Base-by-base conservation (phyloP, 2,888 invertebrate species). In the Chloroclysta siterata region DNA sequence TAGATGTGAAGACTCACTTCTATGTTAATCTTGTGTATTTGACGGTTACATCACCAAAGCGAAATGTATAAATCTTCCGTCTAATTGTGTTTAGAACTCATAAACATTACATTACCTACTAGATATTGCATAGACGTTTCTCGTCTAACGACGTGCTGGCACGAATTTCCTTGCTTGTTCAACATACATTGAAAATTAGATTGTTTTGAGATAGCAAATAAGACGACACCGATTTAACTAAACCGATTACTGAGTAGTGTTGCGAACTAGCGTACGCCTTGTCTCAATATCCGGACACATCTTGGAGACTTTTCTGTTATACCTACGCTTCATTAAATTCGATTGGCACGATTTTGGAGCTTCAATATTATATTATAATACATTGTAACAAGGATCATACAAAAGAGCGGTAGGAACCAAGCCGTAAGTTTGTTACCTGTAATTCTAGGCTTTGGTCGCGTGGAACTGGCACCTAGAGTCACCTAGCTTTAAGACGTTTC, bases 11-110 rank as follows among this genome's bases (percentile, higher is more conserved):
- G n/a, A 17, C 10, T 17, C 46, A 46, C 17, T 46, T 46, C 46
- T 46, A 46, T 46, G 11, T 10, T 41, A 14, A n/a, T 33, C 8
- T 39, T 41, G 46, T 41, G 7, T 22, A 41, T 52, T 36, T n/a
- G 33, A 22, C 4, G 36, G 50, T 28, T 48, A 60, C 17, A 53
- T 52, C 39, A 55, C 22, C 14, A 33, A 64, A 64, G 54, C 39
- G 41, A 54, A 59, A n/a, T 39, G 11, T 41, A 67, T 71, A 71
- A 71, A 68, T 68, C 60, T 46, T 48, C 46, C 14, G 15, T 57
- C 51, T 62, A 66, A 61, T 63, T 61, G 64, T 64, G 56, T 66
- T 67, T 62, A 59, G 60, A 33, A 50, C 53, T 62, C 63, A 60
- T 69, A 63, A 65, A 63, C 47, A 60, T 65, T 46, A 60, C 53